These are phyloP conservation scores for Macrostomum lignano DNA, from an alignment of 1,140 invertebrate genomes.

Conservation along the genomic window DNA sequence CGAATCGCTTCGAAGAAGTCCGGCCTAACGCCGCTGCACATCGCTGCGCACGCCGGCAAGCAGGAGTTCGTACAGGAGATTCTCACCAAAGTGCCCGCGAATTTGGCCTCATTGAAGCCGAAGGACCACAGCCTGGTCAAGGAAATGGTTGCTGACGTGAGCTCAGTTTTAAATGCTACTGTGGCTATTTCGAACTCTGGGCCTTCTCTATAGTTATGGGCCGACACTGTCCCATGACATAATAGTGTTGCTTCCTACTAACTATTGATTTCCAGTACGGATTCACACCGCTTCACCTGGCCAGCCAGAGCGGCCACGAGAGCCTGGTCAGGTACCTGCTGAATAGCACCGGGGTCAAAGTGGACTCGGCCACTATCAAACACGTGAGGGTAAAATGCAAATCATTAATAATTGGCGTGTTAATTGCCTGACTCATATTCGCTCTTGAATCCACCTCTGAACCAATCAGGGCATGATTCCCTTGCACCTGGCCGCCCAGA, in stretches of 20 bases:
- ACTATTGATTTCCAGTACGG: no score
- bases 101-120: conserved; percentile 63
- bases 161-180: no score
- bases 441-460: not conserved
- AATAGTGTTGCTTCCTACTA: no score
- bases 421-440: no score
- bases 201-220: no score
- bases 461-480: conserved; percentile 51
- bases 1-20: conserved; percentile 41
- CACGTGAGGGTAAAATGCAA: conserved; percentile 44
- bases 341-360: conserved; percentile 80
- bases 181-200: no score
- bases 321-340: conserved; percentile 40
- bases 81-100: conserved; percentile 60
- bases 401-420: no score
- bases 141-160: no score
- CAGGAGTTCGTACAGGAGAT: conserved; percentile 84
- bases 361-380: conserved; percentile 62
- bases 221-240: no score
- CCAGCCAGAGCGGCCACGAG: conserved; percentile 29
- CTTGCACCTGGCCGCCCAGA: conserved; percentile 72
- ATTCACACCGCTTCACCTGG: conserved; percentile 77
- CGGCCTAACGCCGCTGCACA: conserved; percentile 76
- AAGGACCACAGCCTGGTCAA: no score
- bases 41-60: conserved; percentile 87